phyloP scores from a whole-genome alignment of 1,140 invertebrate species.

The Drosophila yakuba region DNA sequence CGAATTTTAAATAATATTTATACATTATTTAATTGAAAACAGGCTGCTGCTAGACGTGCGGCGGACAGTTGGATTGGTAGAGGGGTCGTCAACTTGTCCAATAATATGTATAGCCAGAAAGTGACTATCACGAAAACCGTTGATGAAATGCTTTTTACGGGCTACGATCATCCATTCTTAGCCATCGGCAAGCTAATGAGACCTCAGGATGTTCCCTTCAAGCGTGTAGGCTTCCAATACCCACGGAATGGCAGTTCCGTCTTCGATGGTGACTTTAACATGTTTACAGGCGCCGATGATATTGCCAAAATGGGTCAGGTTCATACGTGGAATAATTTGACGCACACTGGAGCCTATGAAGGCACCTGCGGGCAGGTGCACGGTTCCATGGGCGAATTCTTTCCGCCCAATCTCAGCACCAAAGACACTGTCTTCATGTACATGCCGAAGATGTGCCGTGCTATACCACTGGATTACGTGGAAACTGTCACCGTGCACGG shows the following conservation, averaged over 20 bases:
- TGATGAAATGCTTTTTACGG: constrained; percentile 90
- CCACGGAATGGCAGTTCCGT: constrained; percentile 89
- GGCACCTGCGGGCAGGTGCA: constrained; percentile 86
- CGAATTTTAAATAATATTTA: too few species aligned
- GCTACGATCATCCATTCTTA: constrained; percentile 90
- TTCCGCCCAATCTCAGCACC: constrained; percentile 87
- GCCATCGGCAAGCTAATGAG: constrained; percentile 85
- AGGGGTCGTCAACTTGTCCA: not conserved
- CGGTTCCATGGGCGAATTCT: constrained; percentile 92
- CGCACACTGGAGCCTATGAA: constrained; percentile 86
- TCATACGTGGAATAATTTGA: constrained; percentile 88
- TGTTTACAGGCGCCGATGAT: constrained; percentile 88
- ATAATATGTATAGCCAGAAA: constrained; percentile 62
- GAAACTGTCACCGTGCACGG: constrained; percentile 86
- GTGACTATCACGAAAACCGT: constrained; percentile 88
- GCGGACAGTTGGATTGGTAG: constrained; percentile 5
- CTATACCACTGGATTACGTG: constrained; percentile 86
- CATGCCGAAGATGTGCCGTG: constrained; percentile 89
- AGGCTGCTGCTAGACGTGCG: constrained; percentile 87
- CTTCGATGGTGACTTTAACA: constrained; percentile 90
- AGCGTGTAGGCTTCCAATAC: constrained; percentile 92
- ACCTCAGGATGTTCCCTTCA: constrained; percentile 86
- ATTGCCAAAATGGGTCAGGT: constrained; percentile 88
- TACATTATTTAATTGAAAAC: constrained; percentile 4
- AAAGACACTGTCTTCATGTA: constrained; percentile 88